phyloP scores from a whole-genome alignment of 1,140 invertebrate species.

The Xylocopa sonorina region DNA sequence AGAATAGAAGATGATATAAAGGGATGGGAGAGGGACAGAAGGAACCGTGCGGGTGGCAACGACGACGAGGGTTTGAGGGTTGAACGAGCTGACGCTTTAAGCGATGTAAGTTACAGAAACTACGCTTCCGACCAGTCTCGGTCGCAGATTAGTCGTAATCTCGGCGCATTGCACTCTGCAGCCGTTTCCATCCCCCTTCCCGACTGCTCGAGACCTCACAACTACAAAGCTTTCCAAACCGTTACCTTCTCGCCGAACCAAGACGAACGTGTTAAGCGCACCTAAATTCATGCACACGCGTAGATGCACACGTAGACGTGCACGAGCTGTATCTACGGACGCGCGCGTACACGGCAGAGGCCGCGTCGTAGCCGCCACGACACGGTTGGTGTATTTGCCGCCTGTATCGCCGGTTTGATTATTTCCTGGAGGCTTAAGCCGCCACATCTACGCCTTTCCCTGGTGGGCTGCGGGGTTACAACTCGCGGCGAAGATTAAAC shows the following conservation, averaged over 20 bases:
- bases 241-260: conserved; percentile 47
- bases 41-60: conserved; percentile 22
- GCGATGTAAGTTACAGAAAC: conserved; percentile 69
- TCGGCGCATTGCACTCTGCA: conserved; percentile 65
- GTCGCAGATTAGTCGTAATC: conserved; percentile 71
- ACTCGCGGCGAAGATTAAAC: conserved; percentile 50
- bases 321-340: too few relatives aligned
- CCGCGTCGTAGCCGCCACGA: neutral
- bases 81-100: conserved; percentile 67
- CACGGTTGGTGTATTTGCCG: neutral
- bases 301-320: too few relatives aligned
- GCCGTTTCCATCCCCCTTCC: conserved; percentile 23
- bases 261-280: conserved; percentile 39
- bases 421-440: conserved; percentile 62
- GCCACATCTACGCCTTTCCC: conserved; percentile 38
- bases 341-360: too few relatives aligned
- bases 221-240: conserved; percentile 49
- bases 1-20: conserved; percentile 11
- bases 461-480: conserved; percentile 30
- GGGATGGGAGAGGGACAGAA: neutral
- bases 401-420: conserved; percentile 65
- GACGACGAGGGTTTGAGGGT: conserved; percentile 56
- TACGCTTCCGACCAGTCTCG: conserved; percentile 64
- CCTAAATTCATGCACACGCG: conserved; percentile 37
- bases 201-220: conserved; percentile 24